phyloP scores from a whole-genome alignment of 2,888 invertebrate genomes.

The Pardosa pseudoannulata region DNA sequence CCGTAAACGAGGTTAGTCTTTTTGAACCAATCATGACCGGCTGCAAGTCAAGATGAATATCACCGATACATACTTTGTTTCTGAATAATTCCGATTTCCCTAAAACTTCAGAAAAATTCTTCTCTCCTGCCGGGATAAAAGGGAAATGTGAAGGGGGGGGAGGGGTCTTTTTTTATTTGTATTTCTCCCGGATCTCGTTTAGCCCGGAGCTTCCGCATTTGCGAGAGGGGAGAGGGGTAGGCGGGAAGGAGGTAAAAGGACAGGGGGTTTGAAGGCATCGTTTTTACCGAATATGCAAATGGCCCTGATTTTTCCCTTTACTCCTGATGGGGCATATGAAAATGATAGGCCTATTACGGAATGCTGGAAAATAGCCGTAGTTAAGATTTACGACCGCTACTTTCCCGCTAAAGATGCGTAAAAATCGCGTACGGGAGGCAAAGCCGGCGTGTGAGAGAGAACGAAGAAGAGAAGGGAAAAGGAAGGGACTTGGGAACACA shows the following conservation, averaged over 20 bases:
- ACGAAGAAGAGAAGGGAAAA: too few species aligned
- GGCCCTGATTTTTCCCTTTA: not conserved
- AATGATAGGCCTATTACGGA: constrained; percentile 66
- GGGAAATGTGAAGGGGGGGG: too few species aligned
- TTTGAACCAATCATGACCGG: constrained; percentile 56
- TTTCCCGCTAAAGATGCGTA: constrained; percentile 29
- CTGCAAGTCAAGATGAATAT: constrained; percentile 60
- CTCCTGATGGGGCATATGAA: constrained; percentile 45
- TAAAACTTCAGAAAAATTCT: constrained; percentile 53
- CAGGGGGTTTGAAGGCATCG: too few species aligned
- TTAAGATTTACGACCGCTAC: constrained; percentile 62
- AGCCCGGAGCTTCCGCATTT: constrained; percentile 1
- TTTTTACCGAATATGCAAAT: constrained; percentile 63
- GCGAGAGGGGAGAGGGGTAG: not conserved
- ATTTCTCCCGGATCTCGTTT: constrained; percentile 15
- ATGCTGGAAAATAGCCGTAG: constrained; percentile 39
- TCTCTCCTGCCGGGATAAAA: not conserved
- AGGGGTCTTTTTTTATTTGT: constrained; percentile 1
- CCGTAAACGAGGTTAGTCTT: not conserved
- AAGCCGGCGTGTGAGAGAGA: too few species aligned
- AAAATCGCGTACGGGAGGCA: constrained; percentile 13
- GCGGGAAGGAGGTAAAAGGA: not conserved
- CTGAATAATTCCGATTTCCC: constrained; percentile 57
- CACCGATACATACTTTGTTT: constrained; percentile 41
- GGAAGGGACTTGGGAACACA: not conserved